These are phyloP conservation scores for Tenebrosternarchus preto DNA, from an alignment of 2,113 vertebrate species.

Conservation along the genomic window DNA sequence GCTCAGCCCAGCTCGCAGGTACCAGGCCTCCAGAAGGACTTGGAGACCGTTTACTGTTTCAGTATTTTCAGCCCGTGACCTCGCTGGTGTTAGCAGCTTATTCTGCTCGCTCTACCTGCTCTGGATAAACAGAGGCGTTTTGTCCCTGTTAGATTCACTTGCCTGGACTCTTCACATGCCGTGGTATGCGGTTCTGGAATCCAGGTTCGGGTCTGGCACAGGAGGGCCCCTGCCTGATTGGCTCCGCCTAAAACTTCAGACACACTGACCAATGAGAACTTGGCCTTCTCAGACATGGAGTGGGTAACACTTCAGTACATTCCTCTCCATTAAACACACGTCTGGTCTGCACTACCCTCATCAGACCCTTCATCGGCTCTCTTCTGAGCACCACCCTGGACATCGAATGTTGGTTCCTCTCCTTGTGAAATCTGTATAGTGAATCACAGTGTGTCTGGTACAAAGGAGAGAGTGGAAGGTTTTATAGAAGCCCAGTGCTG, in stretches of 20 bases:
- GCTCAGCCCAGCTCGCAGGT: too few relatives aligned
- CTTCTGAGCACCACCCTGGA: neutral
- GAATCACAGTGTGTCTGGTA: neutral
- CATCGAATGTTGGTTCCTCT: neutral
- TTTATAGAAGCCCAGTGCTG: neutral
- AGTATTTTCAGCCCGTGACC: too few relatives aligned
- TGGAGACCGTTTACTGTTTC: too few relatives aligned
- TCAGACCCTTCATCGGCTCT: neutral
- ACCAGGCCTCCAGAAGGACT: too few relatives aligned
- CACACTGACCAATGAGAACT: slow-evolving; percentile 43
- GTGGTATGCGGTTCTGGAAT: neutral
- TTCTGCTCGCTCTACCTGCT: neutral
- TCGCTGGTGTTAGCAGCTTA: too few relatives aligned
- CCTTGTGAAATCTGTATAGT: neutral
- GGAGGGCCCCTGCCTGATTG: neutral
- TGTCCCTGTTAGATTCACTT: neutral
- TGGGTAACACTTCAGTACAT: slow-evolving; percentile 40
- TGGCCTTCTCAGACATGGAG: slow-evolving; percentile 3
- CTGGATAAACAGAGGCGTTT: neutral
- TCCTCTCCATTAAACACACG: slow-evolving; percentile 28
- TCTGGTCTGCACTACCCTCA: slow-evolving; percentile 17
- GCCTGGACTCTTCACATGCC: neutral
- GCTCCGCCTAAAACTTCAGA: slow-evolving; percentile 37
- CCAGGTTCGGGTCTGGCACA: neutral
- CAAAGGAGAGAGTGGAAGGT: neutral